Percentiles rank a stretch among this genome's conserved stretches.
Evolutionary conservation across 2,888 invertebrate species (phyloP).

Genomic region (Euplagia quadripunctaria): DNA sequence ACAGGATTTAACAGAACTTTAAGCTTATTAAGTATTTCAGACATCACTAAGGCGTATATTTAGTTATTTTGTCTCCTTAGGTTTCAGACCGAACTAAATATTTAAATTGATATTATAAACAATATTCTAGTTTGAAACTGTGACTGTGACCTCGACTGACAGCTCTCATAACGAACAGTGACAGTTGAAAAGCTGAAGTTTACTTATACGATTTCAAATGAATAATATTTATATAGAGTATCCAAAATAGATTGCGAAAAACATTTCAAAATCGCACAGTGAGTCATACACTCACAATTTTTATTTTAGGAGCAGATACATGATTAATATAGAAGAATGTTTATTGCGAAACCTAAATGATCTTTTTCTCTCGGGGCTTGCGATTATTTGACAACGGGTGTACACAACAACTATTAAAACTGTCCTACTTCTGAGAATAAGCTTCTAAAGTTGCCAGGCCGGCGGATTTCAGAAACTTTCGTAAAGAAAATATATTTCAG

Average conservation of each 20-base stretch:
- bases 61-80: background rate
- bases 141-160: conserved; percentile 5
- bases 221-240: background rate
- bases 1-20: too few relatives aligned
- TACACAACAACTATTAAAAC: background rate
- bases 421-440: background rate
- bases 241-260: background rate
- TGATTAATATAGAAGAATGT: background rate
- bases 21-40: background rate
- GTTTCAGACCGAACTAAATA: background rate
- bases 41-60: background rate
- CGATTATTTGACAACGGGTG: background rate
- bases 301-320: background rate
- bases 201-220: conserved; percentile 10
- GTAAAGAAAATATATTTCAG: background rate
- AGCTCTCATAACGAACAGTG: conserved; percentile 1
- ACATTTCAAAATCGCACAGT: background rate
- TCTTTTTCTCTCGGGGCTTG: background rate
- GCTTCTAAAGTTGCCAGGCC: background rate
- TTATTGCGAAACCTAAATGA: background rate
- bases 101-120: background rate
- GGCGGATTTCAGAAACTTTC: background rate
- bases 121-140: background rate
- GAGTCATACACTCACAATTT: background rate
- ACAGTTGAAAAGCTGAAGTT: conserved; percentile 8